Evolutionary conservation across 2,797 vertebrate genomes (phyloP).

Genomic region (Rhynchotus rufescens): DNA sequence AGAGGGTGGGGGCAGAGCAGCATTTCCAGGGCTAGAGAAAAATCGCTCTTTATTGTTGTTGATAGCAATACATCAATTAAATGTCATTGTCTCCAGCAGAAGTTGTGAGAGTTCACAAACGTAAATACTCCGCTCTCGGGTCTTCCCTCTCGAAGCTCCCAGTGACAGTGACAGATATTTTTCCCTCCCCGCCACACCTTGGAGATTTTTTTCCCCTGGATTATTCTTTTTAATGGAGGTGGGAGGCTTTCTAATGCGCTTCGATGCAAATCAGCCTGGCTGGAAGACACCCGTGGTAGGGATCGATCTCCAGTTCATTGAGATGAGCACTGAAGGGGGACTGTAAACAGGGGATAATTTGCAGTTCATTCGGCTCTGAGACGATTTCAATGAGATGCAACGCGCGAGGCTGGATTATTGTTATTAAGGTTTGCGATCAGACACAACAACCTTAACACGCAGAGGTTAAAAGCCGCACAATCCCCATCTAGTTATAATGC

Average conservation of each 20-base stretch:
- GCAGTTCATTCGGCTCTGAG: conserved; percentile 86
- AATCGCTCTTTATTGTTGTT: conserved; percentile 75
- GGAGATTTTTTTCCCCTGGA: neutral
- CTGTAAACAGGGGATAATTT: conserved; percentile 90
- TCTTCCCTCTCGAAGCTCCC: conserved; percentile 34
- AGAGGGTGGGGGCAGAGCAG: conserved; percentile 53
- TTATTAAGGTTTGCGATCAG: conserved; percentile 52
- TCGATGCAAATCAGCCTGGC: conserved; percentile 57
- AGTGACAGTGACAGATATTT: conserved; percentile 56
- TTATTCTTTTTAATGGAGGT: conserved; percentile 43
- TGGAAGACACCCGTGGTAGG: conserved; percentile 76
- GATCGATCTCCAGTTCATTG: conserved; percentile 90
- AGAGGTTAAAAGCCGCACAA: conserved; percentile 71
- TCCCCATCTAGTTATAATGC: neutral
- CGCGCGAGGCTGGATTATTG: conserved; percentile 63
- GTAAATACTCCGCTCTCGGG: conserved; percentile 28
- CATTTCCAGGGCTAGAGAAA: conserved; percentile 69
- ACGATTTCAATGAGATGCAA: conserved; percentile 86
- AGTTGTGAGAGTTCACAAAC: conserved; percentile 73
- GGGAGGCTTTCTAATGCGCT: conserved; percentile 48
- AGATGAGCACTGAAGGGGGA: conserved; percentile 88
- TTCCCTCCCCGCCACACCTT: conserved; percentile 33
- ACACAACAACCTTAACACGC: conserved; percentile 72
- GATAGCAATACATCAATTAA: conserved; percentile 79
- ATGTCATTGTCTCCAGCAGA: conserved; percentile 74